Conservation (phyloP, 2,888 invertebrate species). For the Digitonthophagus gazella region DNA sequence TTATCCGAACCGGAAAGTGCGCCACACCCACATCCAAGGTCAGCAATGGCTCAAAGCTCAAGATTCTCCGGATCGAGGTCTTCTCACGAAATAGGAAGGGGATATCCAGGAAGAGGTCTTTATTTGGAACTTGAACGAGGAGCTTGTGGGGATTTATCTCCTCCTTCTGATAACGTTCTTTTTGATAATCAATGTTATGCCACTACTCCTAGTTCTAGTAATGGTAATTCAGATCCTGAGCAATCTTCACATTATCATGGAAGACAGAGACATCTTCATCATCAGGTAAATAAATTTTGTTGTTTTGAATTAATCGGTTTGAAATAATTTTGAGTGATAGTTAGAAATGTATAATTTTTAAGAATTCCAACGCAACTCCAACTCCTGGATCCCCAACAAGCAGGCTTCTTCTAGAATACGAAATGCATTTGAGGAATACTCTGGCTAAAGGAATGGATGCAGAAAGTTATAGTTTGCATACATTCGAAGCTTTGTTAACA, state of each 20-base stretch:
- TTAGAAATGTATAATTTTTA: not conserved
- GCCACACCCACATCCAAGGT: conserved; percentile 54
- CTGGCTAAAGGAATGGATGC: conserved; percentile 94
- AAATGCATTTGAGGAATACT: conserved; percentile 90
- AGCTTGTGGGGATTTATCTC: conserved; percentile 64
- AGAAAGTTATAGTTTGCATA: conserved; percentile 90
- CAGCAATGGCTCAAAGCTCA: conserved; percentile 64
- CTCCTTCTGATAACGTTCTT: conserved; percentile 90
- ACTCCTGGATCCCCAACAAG: conserved; percentile 83
- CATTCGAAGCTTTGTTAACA: conserved; percentile 87
- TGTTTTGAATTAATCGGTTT: not conserved
- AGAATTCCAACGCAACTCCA: conserved; percentile 68
- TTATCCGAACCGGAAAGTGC: conserved; percentile 53
- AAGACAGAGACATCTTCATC: conserved; percentile 58
- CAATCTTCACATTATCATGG: conserved; percentile 63
- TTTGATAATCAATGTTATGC: conserved; percentile 96
- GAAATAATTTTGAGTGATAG: too few species aligned
- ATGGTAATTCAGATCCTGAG: conserved; percentile 88
- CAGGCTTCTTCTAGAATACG: conserved; percentile 83
- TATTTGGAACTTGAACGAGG: conserved; percentile 78
- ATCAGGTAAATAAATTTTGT: conserved; percentile 51
- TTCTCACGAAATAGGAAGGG: conserved; percentile 70
- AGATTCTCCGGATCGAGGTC: conserved; percentile 66
- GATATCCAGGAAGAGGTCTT: conserved; percentile 69
- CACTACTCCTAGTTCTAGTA: conserved; percentile 90